Evolutionary conservation across 2,888 invertebrate genomes (phyloP), one percentile per base, ranked within the genome.

Genomic region (Chrysolina americana): DNA sequence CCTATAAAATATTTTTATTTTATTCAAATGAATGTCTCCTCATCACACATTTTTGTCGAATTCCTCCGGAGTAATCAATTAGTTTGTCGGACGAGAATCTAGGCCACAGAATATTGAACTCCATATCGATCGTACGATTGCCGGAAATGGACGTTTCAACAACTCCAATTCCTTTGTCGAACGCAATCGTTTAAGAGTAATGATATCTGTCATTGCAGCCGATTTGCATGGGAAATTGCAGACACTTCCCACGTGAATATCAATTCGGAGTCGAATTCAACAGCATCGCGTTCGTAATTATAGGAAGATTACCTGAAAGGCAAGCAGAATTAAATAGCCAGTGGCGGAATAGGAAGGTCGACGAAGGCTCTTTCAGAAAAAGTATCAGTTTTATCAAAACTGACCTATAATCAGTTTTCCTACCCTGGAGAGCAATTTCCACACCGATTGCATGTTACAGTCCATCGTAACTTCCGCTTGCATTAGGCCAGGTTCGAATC

Each of bases 101-200:
- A 64, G 76, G 76, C 70, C 76, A 76, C 65, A 66, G 76, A 76
- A 75, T 75, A 76, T 69, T 71, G 76, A 76, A 73, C 76, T 56
- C 50, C 11, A 41, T 56, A 70, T 70, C 47, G 56, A 77, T 74
- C 50, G 64, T 48, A 65, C 56, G 68, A 70, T 74, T 44, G 70
- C 76, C 73, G 78, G 76, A 78, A 76, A 78, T 75, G 71, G 70
- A 62, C 70, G 56, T 75, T 78, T 73, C 73, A 76, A 47, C 75
- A 64, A 74, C 71, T 71, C 66, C 71, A 77, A 77, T 77, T 77
- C 71, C 69, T 73, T 77, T 77, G 77, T 77, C 69, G 59, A n/a
- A 59, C 28, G 36, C 23, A 53, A 21, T 23, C 28, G 28, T 28
- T 59, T 36, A 17, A 59, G 59, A 15, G 36, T 73, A 56, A 56